Evolutionary conservation across 2,888 invertebrate species (phyloP).

Genomic region (Charanyca ferruginea): DNA sequence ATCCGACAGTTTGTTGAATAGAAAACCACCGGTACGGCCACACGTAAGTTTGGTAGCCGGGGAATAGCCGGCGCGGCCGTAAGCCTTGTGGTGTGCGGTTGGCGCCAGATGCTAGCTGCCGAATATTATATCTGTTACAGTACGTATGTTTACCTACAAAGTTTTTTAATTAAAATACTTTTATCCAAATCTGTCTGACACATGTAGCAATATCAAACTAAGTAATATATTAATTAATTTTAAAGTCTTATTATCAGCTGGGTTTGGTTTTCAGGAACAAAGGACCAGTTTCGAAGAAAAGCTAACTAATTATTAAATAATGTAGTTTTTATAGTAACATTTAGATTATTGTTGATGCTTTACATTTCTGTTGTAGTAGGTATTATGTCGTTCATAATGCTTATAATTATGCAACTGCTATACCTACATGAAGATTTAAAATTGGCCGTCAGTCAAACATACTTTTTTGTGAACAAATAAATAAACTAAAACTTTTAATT

Average conservation of each 20-base stretch:
- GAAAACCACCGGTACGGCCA: conserved; percentile 49
- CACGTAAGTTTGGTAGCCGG: conserved; percentile 46
- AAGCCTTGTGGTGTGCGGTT: conserved; percentile 40
- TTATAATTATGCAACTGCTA: no score
- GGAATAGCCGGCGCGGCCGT: conserved; percentile 15
- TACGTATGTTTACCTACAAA: not conserved
- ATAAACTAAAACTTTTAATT: not conserved
- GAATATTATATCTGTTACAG: conserved; percentile 33
- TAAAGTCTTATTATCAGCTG: not conserved
- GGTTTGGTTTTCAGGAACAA: not conserved
- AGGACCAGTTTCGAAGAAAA: conserved; percentile 1
- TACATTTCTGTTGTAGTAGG: no score
- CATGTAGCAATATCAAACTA: not conserved
- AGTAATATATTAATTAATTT: not conserved
- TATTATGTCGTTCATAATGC: no score
- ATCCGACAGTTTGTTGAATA: conserved; percentile 59
- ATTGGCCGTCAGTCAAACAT: no score
- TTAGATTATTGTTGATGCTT: no score
- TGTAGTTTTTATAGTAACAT: not conserved
- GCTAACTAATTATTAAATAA: not conserved
- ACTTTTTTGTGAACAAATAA: no score
- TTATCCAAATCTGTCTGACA: not conserved
- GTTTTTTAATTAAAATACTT: conserved; percentile 25
- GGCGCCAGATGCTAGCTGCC: conserved; percentile 45
- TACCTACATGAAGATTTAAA: no score